These are phyloP conservation scores for Centrocercus urophasianus DNA, from an alignment of 2,113 vertebrate species.

Conservation along the genomic window DNA sequence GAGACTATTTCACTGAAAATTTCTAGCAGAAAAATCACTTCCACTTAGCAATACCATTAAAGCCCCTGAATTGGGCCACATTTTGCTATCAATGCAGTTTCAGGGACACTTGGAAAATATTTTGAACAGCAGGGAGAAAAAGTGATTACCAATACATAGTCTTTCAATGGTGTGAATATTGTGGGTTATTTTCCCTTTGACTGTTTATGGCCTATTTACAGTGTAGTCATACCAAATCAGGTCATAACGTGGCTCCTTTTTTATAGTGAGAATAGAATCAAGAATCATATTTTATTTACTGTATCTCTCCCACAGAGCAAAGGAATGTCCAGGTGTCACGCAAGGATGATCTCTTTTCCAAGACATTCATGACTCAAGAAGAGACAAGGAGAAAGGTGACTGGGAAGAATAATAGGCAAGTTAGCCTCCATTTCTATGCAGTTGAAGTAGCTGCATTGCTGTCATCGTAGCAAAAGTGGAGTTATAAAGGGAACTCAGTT, in stretches of 20 bases:
- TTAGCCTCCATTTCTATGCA: slow-evolving; percentile 1
- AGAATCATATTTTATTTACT: not conserved
- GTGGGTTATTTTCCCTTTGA: slow-evolving; percentile 58
- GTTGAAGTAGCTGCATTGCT: not conserved
- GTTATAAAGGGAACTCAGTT: not conserved
- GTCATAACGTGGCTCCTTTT: not conserved
- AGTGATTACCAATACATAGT: slow-evolving; percentile 27
- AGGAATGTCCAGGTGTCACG: slow-evolving; percentile 2
- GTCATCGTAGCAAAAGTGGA: not conserved
- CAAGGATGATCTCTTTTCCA: slow-evolving; percentile 7
- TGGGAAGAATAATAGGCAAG: not conserved
- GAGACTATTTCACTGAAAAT: slow-evolving; percentile 40
- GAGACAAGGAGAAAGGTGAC: not conserved
- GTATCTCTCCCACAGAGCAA: not conserved
- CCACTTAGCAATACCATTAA: slow-evolving; percentile 47
- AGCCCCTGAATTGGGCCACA: slow-evolving; percentile 32
- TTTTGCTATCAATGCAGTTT: slow-evolving; percentile 43
- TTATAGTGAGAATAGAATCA: not conserved
- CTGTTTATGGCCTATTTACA: slow-evolving; percentile 52
- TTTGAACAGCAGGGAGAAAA: slow-evolving; percentile 53
- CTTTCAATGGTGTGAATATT: slow-evolving; percentile 40
- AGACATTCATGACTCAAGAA: not conserved
- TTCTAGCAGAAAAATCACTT: slow-evolving; percentile 22
- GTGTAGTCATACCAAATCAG: slow-evolving; percentile 54
- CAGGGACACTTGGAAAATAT: slow-evolving; percentile 18